Conservation (phyloP, 2,888 invertebrate species). For the Chesias legatella region DNA sequence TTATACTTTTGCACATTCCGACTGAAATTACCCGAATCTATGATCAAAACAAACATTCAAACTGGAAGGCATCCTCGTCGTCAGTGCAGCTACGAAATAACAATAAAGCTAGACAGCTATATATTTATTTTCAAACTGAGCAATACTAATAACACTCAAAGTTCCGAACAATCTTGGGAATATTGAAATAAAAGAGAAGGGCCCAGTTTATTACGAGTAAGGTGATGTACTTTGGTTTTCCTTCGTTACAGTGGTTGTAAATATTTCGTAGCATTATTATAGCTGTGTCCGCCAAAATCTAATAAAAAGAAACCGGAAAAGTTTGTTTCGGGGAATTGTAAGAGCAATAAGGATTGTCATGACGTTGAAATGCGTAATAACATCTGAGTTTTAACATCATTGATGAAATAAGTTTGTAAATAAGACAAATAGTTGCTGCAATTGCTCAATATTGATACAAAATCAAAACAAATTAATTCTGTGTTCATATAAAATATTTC, state of each 20-base stretch:
- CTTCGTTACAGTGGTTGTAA: conserved; percentile 18
- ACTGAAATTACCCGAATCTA: too few relatives aligned
- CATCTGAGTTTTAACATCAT: too few relatives aligned
- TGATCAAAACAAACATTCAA: not conserved
- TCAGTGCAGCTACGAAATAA: conserved; percentile 13
- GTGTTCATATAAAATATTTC: too few relatives aligned
- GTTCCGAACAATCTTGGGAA: conserved; percentile 49
- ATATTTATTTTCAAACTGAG: conserved; percentile 46
- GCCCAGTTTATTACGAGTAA: conserved; percentile 53
- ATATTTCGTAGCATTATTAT: conserved; percentile 45
- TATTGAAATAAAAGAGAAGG: conserved; percentile 63
- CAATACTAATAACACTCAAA: conserved; percentile 62
- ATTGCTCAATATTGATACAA: too few relatives aligned
- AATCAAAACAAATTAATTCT: too few relatives aligned
- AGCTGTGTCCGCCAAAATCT: conserved; percentile 37
- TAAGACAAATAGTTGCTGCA: too few relatives aligned
- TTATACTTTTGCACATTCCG: too few relatives aligned
- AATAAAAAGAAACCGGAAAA: not conserved
- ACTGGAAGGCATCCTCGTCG: not conserved
- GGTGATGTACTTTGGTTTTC: conserved; percentile 47
- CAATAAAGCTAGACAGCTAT: conserved; percentile 28
- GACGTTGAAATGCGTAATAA: too few relatives aligned
- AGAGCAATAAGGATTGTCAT: too few relatives aligned
- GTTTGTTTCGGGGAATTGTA: not conserved
- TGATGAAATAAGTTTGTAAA: too few relatives aligned